phyloP scores from a whole-genome alignment of 2,888 invertebrate genomes.

The Crossocerus cetratus region DNA sequence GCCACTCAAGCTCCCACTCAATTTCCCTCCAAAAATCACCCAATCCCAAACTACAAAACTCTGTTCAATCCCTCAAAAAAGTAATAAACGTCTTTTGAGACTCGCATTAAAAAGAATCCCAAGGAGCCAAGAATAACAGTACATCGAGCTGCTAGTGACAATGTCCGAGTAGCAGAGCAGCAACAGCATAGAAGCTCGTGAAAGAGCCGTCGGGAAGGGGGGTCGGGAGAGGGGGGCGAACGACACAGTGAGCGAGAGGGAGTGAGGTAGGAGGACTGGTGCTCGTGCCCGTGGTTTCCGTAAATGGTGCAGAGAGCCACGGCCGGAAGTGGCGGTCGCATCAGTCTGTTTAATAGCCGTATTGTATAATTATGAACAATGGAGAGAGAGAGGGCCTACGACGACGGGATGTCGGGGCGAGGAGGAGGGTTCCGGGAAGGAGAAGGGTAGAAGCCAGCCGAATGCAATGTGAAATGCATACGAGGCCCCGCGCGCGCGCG shows the following conservation, averaged over 20 bases:
- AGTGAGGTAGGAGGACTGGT: constrained; percentile 52
- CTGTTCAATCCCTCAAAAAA: too few relatives aligned
- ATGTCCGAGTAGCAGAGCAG: constrained; percentile 9
- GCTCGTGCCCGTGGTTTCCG: constrained; percentile 66
- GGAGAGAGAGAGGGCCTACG: constrained; percentile 46
- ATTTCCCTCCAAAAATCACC: too few relatives aligned
- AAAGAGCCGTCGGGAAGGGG: background rate
- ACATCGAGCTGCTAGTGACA: constrained; percentile 5
- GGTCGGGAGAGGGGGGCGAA: constrained; percentile 11
- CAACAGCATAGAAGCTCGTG: constrained; percentile 2
- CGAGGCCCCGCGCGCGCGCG: too few relatives aligned
- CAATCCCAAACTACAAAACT: too few relatives aligned
- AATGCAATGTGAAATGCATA: constrained; percentile 61
- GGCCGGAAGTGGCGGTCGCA: constrained; percentile 75
- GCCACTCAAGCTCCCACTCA: constrained; percentile 42
- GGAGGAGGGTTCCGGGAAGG: constrained; percentile 32
- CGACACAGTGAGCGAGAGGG: constrained; percentile 26
- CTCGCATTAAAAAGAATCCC: constrained; percentile 18
- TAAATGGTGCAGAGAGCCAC: constrained; percentile 66
- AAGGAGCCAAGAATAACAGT: background rate
- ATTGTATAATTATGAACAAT: constrained; percentile 77
- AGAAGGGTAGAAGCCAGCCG: constrained; percentile 62
- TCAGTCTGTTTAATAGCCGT: constrained; percentile 77
- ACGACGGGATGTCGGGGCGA: background rate
- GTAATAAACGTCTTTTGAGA: too few relatives aligned